These are phyloP conservation scores for Pristionchus japonicus DNA, from an alignment of 2,888 invertebrate species.

Conservation along the genomic window DNA sequence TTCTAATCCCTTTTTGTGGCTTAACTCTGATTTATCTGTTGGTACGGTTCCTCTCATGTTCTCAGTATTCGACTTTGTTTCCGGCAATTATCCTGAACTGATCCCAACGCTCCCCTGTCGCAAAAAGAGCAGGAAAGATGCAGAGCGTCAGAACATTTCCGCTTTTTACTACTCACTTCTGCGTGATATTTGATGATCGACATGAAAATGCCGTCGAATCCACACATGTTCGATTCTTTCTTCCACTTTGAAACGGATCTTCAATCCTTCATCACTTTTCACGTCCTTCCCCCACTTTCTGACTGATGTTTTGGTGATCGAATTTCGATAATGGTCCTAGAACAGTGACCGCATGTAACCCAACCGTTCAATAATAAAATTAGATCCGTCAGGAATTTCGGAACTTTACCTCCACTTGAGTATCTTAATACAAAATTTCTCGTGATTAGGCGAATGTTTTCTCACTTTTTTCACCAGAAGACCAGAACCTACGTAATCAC, in stretches of 20 bases:
- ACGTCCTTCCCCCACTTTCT: background rate
- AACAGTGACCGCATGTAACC: background rate
- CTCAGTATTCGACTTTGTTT: background rate
- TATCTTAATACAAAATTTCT: background rate
- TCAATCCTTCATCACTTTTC: background rate
- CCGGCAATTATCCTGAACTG: background rate
- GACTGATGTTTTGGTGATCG: background rate
- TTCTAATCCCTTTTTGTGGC: background rate
- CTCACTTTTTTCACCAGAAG: too few relatives aligned
- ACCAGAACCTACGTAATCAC: background rate
- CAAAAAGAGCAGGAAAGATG: background rate
- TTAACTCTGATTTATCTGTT: background rate
- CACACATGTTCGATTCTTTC: background rate
- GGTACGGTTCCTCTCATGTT: background rate
- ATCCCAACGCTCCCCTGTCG: background rate
- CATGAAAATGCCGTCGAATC: background rate
- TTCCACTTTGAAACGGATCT: too few relatives aligned
- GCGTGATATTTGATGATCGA: constrained; percentile 19
- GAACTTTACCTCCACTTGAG: too few relatives aligned
- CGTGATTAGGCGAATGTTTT: too few relatives aligned
- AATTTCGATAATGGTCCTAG: background rate
- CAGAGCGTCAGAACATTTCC: background rate
- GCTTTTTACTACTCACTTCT: background rate
- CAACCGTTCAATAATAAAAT: background rate
- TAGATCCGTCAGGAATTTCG: background rate